Percentiles rank a stretch among this genome's conserved stretches.
phyloP scores from a whole-genome alignment of 1,140 invertebrate species.

The Orchestia grillus region DNA sequence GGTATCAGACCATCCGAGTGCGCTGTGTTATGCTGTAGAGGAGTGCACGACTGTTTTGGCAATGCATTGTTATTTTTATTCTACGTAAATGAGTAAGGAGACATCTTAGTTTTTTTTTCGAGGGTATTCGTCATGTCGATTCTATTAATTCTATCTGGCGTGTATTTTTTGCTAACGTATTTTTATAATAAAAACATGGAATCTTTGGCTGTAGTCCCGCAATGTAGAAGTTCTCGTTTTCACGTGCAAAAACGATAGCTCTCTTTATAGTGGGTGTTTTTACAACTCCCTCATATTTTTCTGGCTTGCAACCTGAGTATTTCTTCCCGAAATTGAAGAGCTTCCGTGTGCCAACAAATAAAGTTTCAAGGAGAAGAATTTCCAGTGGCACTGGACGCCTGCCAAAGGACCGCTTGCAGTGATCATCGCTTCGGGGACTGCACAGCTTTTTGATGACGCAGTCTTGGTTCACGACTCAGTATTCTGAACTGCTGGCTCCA shows the following conservation, averaged over 20 bases:
- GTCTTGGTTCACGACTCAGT: neutral
- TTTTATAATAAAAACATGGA: too few species aligned
- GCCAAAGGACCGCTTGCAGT: conserved; percentile 32
- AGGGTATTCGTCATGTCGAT: neutral
- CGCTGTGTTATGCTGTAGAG: neutral
- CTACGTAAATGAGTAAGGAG: neutral
- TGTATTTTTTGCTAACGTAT: neutral
- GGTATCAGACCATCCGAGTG: neutral
- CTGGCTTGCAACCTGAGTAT: conserved; percentile 6
- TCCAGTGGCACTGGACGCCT: conserved; percentile 37
- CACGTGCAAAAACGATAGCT: neutral
- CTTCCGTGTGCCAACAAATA: conserved; percentile 23
- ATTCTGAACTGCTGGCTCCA: neutral
- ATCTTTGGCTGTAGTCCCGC: neutral
- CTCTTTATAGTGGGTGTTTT: neutral
- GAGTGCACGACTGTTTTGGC: neutral
- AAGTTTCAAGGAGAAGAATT: neutral
- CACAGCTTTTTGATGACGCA: neutral
- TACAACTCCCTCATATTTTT: neutral
- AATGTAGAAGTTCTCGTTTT: neutral
- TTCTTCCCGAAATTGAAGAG: neutral
- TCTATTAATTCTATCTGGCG: neutral
- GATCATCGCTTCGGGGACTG: conserved; percentile 19
- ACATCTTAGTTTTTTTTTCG: neutral
- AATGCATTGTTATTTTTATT: neutral